Evolutionary conservation across 2,888 invertebrate species (phyloP), one percentile per base, ranked within the genome.

Genomic region (Cheilosia vulpina): DNA sequence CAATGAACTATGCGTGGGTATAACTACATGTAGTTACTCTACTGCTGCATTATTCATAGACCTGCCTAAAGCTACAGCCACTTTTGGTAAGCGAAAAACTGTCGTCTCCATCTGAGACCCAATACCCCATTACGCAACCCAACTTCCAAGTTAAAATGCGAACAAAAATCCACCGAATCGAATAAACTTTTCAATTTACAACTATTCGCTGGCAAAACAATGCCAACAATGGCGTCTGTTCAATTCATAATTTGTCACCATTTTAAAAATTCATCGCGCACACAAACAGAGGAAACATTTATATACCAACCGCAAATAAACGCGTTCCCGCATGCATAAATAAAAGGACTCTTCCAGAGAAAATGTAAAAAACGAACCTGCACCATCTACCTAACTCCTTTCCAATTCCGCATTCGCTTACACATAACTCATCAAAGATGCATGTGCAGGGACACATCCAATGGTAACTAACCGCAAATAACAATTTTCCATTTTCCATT

Each of bases 211-310:
- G 69, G 50, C 63, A 85, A 82, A 85, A 81, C 81, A 31, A 31
- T 31, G 0, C 31, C 31, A 31, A 31, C 31, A 85, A 85, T 85
- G 85, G 85, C 77, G 85, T 72, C 72, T 69, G 24, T 47, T 71
- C 85, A 85, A 85, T 85, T 85, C 85, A 85, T 85, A 85, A 85
- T 85, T 85, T 85, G 85, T 85, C 85, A 85, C 85, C 85, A 85
- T 85, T 85, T 85, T 85, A 85, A 81, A 85, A 85, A 85, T 85
- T 85, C 81, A 85, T 81, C 85, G 81, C 72, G 80, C 81, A 81
- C 81, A 81, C 85, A 81, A 85, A 81, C 81, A 85, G 57, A 72
- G 17, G 60, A 31, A 84, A 77, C 31, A 7, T n/a, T 21, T 24
- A 24, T 38, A 38, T 81, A 63, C 72, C 62, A 85, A 81, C 76